Conservation (phyloP, 2,113 vertebrate species). For the Myrmophylax atrothorax region DNA sequence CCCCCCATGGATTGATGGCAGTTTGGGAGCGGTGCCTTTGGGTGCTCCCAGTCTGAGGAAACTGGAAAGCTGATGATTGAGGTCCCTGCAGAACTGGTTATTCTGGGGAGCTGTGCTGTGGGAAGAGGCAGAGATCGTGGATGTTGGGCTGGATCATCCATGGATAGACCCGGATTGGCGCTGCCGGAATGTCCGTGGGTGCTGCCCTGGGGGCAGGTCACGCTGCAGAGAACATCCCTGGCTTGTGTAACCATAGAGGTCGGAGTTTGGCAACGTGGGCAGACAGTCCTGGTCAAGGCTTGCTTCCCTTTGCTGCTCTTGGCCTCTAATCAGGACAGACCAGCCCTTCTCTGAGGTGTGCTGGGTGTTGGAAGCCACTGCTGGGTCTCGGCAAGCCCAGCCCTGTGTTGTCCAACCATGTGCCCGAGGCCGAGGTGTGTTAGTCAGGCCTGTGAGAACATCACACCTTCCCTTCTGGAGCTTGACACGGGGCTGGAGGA, state of each 20-base stretch:
- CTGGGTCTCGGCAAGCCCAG: background rate
- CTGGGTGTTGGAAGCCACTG: background rate
- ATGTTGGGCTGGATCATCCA: background rate
- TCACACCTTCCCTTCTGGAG: background rate
- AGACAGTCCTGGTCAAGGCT: background rate
- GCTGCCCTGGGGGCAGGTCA: background rate
- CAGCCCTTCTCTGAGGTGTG: background rate
- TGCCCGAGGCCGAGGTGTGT: background rate
- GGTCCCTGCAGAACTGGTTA: background rate
- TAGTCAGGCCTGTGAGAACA: background rate
- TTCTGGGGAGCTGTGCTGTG: background rate
- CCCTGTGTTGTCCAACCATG: rapidly evolving
- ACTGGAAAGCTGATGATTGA: background rate
- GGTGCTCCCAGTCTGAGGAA: background rate
- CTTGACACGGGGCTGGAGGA: background rate
- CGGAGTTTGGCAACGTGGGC: background rate
- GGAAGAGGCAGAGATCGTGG: background rate
- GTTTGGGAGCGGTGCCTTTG: background rate
- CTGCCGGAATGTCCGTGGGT: background rate
- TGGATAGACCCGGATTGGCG: rapidly evolving
- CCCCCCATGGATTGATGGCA: background rate
- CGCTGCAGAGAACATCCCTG: rapidly evolving
- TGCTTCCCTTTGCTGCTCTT: background rate
- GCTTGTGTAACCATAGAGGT: background rate
- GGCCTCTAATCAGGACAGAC: background rate